These are phyloP conservation scores for Chloroclysta siterata DNA, from an alignment of 2,888 invertebrate genomes.

Conservation along the genomic window DNA sequence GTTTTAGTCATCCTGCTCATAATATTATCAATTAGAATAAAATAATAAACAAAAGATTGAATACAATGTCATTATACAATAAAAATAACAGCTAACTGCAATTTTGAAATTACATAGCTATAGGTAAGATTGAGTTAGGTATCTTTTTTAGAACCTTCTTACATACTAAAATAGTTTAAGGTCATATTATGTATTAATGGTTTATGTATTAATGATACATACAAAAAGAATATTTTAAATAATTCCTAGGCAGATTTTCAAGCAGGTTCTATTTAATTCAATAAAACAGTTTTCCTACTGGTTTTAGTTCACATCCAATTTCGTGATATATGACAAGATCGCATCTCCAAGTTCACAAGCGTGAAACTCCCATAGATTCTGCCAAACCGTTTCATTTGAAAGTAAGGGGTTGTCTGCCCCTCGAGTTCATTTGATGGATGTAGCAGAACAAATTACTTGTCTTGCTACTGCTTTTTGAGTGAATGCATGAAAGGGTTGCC, in stretches of 20 bases:
- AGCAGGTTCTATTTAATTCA: neutral
- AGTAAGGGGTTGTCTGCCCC: slow-evolving; percentile 35
- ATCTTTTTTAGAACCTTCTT: no score
- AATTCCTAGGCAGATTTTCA: neutral
- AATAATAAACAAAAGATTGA: no score
- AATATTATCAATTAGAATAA: no score
- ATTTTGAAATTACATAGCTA: no score
- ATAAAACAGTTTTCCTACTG: neutral
- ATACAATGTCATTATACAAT: no score
- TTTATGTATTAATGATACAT: no score
- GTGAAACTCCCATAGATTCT: slow-evolving; percentile 29
- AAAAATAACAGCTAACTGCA: no score
- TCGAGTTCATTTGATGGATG: slow-evolving; percentile 41
- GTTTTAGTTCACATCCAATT: slow-evolving; percentile 18
- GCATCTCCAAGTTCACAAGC: slow-evolving; percentile 25
- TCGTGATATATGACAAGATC: slow-evolving; percentile 25
- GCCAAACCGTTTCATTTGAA: slow-evolving; percentile 28
- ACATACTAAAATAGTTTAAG: no score
- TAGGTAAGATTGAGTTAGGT: no score
- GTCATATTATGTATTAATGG: no score
- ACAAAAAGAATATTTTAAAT: no score
- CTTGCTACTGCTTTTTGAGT: slow-evolving; percentile 44
- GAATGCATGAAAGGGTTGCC: slow-evolving; percentile 43
- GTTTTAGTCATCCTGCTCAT: no score
- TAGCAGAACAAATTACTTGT: slow-evolving; percentile 46